A percentile compares a stretch with the other conserved stretches of the same genome.
phyloP scores from a whole-genome alignment of 2,113 vertebrate genomes.

The Macquaria australasica region DNA sequence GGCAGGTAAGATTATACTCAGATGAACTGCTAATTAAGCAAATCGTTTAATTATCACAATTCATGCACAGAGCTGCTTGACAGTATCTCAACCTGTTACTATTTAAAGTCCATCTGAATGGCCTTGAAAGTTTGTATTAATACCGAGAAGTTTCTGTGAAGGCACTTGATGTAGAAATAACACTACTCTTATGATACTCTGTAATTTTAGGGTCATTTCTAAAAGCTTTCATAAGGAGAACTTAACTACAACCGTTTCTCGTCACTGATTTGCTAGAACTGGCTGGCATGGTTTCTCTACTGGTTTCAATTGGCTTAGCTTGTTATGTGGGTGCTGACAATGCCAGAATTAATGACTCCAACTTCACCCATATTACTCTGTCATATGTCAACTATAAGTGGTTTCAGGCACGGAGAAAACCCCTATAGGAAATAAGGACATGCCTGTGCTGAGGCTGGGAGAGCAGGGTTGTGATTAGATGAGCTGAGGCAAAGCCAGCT shows the following conservation, averaged over 20 bases:
- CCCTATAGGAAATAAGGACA: constrained; percentile 47
- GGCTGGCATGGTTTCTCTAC: not conserved
- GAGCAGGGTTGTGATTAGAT: constrained; percentile 53
- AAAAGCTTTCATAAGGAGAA: constrained; percentile 17
- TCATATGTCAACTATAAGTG: constrained; percentile 69
- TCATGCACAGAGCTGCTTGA: not conserved
- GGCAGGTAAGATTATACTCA: not conserved
- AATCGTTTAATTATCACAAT: not conserved
- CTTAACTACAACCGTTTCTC: constrained; percentile 28
- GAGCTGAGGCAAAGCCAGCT: constrained; percentile 54
- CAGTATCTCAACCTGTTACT: not conserved
- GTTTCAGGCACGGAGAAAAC: constrained; percentile 45
- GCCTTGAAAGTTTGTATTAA: constrained; percentile 1
- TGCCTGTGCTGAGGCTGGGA: constrained; percentile 30
- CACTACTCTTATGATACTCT: not conserved
- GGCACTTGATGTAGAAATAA: constrained; percentile 12
- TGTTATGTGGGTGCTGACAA: constrained; percentile 62
- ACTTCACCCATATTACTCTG: constrained; percentile 57
- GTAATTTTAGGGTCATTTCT: constrained; percentile 16
- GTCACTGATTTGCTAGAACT: not conserved
- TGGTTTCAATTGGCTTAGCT: constrained; percentile 41
- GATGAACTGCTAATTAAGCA: not conserved
- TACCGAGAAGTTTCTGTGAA: constrained; percentile 17
- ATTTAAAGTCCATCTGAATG: not conserved
- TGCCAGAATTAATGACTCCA: constrained; percentile 66